Percentiles rank a stretch among this genome's conserved stretches.
These are phyloP conservation scores for Siniperca undulata DNA, from an alignment of 2,797 vertebrate species.

Conservation along the genomic window DNA sequence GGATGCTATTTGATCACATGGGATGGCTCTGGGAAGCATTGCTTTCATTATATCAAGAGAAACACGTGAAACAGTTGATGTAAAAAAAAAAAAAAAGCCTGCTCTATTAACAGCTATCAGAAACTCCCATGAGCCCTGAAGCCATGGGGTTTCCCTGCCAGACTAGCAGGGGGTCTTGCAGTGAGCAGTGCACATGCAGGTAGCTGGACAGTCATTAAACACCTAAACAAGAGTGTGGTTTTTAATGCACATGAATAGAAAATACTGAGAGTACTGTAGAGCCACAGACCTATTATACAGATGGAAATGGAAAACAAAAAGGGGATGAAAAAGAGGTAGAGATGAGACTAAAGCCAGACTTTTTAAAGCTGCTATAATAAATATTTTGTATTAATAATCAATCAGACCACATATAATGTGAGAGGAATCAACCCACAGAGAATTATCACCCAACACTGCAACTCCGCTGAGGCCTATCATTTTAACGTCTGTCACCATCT, in stretches of 20 bases:
- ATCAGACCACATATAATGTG: neutral
- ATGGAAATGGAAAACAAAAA: neutral
- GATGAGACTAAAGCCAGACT: neutral
- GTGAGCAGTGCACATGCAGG: conserved; percentile 32
- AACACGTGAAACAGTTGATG: neutral
- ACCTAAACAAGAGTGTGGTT: conserved; percentile 12
- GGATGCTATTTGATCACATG: neutral
- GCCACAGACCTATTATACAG: neutral
- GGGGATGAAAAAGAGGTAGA: neutral
- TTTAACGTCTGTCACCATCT: neutral
- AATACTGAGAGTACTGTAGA: neutral
- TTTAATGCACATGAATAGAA: neutral
- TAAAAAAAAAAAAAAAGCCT: neutral
- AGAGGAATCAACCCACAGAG: neutral
- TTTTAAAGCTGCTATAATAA: neutral
- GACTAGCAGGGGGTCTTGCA: conserved; percentile 33
- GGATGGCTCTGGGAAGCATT: neutral
- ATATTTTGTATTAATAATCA: neutral
- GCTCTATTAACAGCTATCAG: conserved; percentile 26
- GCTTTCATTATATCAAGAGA: conserved; percentile 21
- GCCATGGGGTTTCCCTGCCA: conserved; percentile 29
- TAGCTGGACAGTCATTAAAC: conserved; percentile 43
- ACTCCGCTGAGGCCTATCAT: neutral
- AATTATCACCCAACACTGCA: neutral
- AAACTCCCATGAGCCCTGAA: conserved; percentile 17